Evolutionary conservation across 2,113 vertebrate species (phyloP).

Genomic region (Gymnarchus niloticus): DNA sequence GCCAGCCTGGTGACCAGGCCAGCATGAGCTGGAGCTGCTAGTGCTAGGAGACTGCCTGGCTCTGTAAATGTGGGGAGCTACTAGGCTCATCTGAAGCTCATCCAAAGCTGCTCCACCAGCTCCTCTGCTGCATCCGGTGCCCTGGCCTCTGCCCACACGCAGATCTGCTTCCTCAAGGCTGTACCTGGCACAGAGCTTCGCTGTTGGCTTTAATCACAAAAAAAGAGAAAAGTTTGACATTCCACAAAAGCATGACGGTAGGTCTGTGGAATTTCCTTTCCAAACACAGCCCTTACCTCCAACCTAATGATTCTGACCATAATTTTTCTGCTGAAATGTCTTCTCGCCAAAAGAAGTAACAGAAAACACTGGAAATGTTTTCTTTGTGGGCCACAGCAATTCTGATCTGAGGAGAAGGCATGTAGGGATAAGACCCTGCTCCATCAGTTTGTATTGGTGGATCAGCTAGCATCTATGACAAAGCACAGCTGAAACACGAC

Average conservation of each 20-base stretch:
- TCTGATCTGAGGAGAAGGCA: not conserved
- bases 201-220: conserved; percentile 22
- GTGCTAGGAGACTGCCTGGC: no score
- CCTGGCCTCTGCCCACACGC: not conserved
- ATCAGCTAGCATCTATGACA: no score
- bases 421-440: conserved; percentile 1
- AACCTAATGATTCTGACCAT: conserved; percentile 17
- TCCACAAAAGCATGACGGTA: conserved; percentile 31
- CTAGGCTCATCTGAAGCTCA: not conserved
- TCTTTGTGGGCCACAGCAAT: conserved; percentile 22
- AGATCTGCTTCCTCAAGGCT: not conserved
- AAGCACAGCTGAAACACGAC: conserved; percentile 14
- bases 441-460: conserved; percentile 18
- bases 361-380: conserved; percentile 6
- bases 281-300: not conserved
- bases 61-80: not conserved
- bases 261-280: conserved; percentile 28
- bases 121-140: not conserved
- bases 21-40: no score
- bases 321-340: conserved; percentile 5
- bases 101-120: no score
- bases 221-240: conserved; percentile 30
- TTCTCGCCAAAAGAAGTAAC: conserved; percentile 6
- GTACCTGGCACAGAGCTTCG: conserved; percentile 16
- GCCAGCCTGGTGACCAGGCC: no score